A percentile compares a stretch with the other conserved stretches of the same genome.
These are phyloP conservation scores for Clarias macrocephalus DNA, from an alignment of 2,113 vertebrate genomes.

Conservation along the genomic window DNA sequence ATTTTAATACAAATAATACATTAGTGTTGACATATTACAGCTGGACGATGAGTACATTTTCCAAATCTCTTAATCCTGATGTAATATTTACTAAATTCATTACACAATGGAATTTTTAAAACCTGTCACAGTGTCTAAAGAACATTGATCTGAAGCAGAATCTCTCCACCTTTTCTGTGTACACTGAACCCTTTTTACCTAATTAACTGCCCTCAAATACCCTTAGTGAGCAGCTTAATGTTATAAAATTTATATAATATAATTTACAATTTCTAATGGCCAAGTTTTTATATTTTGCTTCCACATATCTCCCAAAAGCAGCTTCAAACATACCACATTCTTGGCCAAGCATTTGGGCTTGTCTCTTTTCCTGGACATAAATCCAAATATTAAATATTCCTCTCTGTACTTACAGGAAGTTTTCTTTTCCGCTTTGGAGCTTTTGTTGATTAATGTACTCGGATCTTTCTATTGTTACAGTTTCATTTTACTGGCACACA, in stretches of 20 bases:
- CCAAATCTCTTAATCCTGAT: neutral
- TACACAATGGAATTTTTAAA: neutral
- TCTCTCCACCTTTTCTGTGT: neutral
- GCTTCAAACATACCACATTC: neutral
- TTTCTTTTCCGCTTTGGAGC: neutral
- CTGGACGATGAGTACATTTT: neutral
- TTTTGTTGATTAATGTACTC: neutral
- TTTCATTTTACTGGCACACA: neutral
- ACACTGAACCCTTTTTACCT: neutral
- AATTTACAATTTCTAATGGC: neutral
- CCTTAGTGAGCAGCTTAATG: neutral
- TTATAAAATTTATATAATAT: no score
- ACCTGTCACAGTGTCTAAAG: neutral
- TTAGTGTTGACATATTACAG: neutral
- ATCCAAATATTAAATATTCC: neutral
- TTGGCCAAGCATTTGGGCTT: neutral
- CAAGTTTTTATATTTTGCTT: neutral
- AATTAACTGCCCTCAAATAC: neutral
- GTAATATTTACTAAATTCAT: neutral
- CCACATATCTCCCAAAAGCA: neutral
- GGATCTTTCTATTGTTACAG: neutral
- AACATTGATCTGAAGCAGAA: neutral
- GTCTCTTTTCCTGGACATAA: neutral
- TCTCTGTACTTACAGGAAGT: neutral
- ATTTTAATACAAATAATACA: neutral